These are phyloP conservation scores for Echinometra lucunter DNA, from an alignment of 53 echinoderm and acorn worm genomes.

Conservation along the genomic window DNA sequence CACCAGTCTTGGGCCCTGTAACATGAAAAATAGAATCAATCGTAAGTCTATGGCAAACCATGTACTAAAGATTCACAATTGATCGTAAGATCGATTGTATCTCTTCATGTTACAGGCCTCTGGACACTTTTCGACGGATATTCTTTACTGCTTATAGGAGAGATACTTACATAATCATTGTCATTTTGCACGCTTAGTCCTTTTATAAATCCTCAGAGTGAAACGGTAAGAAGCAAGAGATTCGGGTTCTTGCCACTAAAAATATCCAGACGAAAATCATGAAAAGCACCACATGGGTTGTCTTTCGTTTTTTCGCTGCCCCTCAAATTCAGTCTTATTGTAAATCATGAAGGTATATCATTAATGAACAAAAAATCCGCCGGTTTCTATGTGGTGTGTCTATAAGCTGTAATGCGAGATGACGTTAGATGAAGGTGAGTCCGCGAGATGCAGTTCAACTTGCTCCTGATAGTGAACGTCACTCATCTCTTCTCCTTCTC, in stretches of 20 bases:
- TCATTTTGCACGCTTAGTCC: background rate
- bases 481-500: background rate
- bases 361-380: background rate
- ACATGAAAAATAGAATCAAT: too few species aligned
- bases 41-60: too few species aligned
- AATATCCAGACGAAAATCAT: background rate
- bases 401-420: background rate
- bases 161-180: slow-evolving; percentile 19
- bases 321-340: background rate
- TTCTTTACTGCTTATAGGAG: too few species aligned
- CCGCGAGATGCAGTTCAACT: slow-evolving; percentile 15
- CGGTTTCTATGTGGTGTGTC: background rate
- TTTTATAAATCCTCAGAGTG: background rate
- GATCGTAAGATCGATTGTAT: too few species aligned
- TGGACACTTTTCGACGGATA: too few species aligned
- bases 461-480: background rate
- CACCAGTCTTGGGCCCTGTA: too few species aligned
- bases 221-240: background rate
- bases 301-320: background rate
- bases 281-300: background rate
- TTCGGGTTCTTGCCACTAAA: background rate
- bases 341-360: background rate
- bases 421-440: background rate
- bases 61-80: too few species aligned
- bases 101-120: too few species aligned